A percentile compares a stretch with the other conserved stretches of the same genome.
phyloP scores from a whole-genome alignment of 2,113 vertebrate genomes.

The Toxotes jaculatrix region DNA sequence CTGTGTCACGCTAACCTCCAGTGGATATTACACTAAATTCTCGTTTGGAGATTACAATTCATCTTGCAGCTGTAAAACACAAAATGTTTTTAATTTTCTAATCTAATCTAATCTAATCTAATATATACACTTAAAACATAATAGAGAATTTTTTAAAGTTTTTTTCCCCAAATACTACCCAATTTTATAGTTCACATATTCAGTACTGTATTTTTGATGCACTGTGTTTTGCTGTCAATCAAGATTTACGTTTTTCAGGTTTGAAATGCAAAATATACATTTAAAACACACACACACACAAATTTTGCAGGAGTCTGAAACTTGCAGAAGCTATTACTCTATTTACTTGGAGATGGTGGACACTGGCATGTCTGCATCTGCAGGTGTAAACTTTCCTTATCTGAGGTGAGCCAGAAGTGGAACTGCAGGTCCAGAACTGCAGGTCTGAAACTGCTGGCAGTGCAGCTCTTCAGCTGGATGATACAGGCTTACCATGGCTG shows the following conservation, averaged over 20 bases:
- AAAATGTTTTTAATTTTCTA: no score
- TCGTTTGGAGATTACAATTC: no score
- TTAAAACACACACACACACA: not conserved
- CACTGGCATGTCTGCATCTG: conserved; percentile 4
- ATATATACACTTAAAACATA: no score
- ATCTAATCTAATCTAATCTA: no score
- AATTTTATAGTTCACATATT: not conserved
- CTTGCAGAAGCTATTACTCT: not conserved
- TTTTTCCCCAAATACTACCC: not conserved
- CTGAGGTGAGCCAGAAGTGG: conserved; percentile 2
- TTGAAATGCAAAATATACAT: no score
- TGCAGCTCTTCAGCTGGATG: conserved; percentile 2
- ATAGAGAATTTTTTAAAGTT: no score
- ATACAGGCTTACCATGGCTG: not conserved
- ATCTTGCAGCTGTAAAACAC: no score
- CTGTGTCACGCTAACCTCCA: no score
- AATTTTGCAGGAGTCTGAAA: not conserved
- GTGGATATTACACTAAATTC: no score
- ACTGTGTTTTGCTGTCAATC: no score
- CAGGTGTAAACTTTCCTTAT: conserved; percentile 21
- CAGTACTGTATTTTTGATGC: not conserved
- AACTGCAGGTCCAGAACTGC: conserved; percentile 31
- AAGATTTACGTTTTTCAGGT: no score
- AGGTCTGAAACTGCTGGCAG: conserved; percentile 31
- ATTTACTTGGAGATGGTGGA: conserved; percentile 9